phyloP scores from a whole-genome alignment of 2,888 invertebrate genomes.

The Pedicia rivosa region DNA sequence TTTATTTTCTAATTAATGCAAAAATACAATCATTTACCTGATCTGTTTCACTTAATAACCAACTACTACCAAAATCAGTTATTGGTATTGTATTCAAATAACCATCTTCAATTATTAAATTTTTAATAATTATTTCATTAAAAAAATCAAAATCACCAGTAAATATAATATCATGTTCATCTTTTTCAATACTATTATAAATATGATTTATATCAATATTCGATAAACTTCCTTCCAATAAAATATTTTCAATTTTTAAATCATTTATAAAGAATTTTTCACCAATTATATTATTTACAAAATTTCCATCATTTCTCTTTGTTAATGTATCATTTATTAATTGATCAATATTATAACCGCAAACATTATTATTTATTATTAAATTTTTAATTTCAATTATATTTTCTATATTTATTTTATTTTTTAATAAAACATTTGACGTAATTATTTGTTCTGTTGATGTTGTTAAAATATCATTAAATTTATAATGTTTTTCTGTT shows the following conservation, averaged over 20 bases:
- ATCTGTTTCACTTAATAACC: constrained; percentile 24
- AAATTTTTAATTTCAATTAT: constrained; percentile 25
- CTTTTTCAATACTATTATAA: neutral
- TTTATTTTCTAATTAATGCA: no score
- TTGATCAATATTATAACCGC: constrained; percentile 5
- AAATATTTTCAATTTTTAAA: constrained; percentile 4
- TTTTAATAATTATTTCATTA: constrained; percentile 22
- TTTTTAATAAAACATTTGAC: constrained; percentile 1
- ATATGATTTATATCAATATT: constrained; percentile 3
- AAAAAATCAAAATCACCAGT: no score
- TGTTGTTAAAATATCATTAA: constrained; percentile 1
- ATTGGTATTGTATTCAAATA: constrained; percentile 29
- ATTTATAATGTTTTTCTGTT: neutral
- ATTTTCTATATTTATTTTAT: constrained; percentile 1
- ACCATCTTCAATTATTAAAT: constrained; percentile 27
- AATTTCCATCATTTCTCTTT: neutral
- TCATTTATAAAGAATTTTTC: constrained; percentile 4
- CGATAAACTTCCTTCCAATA: constrained; percentile 3
- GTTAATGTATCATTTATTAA: constrained; percentile 1
- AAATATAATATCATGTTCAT: neutral
- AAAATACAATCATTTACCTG: constrained; percentile 17
- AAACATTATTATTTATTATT: constrained; percentile 8
- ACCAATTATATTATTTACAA: constrained; percentile 2
- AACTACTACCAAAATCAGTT: constrained; percentile 27
- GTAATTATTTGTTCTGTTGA: neutral